Percentiles rank a stretch among this genome's conserved stretches.
Conservation (phyloP, 2,113 vertebrate genomes). For the Percopsis transmontana region DNA sequence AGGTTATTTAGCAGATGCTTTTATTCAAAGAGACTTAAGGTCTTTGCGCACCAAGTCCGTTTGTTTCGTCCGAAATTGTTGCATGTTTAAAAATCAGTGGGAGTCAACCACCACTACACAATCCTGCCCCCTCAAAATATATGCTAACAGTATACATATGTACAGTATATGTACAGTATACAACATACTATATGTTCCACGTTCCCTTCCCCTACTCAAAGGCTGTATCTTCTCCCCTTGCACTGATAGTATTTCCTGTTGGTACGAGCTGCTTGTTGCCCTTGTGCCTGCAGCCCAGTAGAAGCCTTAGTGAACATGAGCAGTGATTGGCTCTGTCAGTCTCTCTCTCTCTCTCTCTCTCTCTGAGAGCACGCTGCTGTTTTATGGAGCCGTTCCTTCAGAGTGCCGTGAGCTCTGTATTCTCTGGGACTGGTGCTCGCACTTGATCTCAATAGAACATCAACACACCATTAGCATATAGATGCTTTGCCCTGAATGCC, state of each 20-base stretch:
- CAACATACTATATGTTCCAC: background rate
- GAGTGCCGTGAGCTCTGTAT: slow-evolving; percentile 65
- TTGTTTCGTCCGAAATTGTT: too few species aligned
- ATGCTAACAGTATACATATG: too few species aligned
- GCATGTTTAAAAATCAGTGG: too few species aligned
- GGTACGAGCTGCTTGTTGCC: too few species aligned
- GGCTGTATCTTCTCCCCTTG: background rate
- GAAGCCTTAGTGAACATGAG: too few species aligned
- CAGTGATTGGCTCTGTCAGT: background rate
- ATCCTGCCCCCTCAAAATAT: too few species aligned
- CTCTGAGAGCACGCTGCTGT: slow-evolving; percentile 56
- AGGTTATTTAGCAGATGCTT: too few species aligned
- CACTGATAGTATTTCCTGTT: background rate
- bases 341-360: slow-evolving; percentile 3
- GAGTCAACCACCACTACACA: too few species aligned
- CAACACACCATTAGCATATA: slow-evolving; percentile 79
- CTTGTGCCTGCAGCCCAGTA: slow-evolving; percentile 23
- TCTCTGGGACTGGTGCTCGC: slow-evolving; percentile 54
- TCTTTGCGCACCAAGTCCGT: too few species aligned
- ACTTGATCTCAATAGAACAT: slow-evolving; percentile 74
- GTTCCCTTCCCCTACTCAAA: background rate
- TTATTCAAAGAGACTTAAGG: too few species aligned
- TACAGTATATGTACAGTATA: too few species aligned
- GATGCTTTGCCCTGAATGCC: slow-evolving; percentile 60
- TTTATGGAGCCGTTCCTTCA: slow-evolving; percentile 66